Base-by-base conservation (phyloP, 2,888 invertebrate genomes). In the Automeris io region DNA sequence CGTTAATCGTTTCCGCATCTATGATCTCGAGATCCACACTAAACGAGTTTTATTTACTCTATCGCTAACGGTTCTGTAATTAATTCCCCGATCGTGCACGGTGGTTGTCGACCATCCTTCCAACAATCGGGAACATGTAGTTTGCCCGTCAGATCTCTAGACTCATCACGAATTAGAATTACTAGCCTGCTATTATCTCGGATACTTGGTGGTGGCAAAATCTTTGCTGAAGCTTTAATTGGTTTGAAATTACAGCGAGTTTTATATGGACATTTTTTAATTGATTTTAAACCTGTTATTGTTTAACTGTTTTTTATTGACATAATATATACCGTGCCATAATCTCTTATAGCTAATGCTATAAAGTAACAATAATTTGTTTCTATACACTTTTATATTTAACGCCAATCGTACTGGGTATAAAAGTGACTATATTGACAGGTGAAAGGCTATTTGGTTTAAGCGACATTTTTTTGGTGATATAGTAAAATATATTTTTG, bases 11-110 rank as follows among this genome's bases (percentile, higher is more conserved):
- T 26, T 12, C 16, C 26, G n/a, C 26, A 26, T 26, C 11, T 24
- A 13, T 13, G 16, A 26, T 26, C 13, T 16, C 16, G 16, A 16
- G 13, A 26, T 13, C 2, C 11, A 34, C 36, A 24, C 16, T 12
- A 32, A 55, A 59, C 60, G 43, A 44, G 60, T 62, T 59, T 52
- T 59, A 58, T 62, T 64, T 56, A 55, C 55, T 56, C 49, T 51
- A 51, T 44, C 33, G 40, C 41, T 61, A 64, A 66, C 66, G 62
- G 65, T 63, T 55, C 40, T 51, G 51, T 56, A 62, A 67, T 70
- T 69, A 69, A 54, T 66, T 70, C 49, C 57, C n/a, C 19, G 33
- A 38, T 33, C 61, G 41, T 51, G 44, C 64, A 64, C 67, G 68
- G 66, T 68, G 62, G 71, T 69, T 60, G 70, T 72, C 37, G 46